Base-by-base conservation (phyloP, 2,797 vertebrate genomes). In the Antennarius maculatus region DNA sequence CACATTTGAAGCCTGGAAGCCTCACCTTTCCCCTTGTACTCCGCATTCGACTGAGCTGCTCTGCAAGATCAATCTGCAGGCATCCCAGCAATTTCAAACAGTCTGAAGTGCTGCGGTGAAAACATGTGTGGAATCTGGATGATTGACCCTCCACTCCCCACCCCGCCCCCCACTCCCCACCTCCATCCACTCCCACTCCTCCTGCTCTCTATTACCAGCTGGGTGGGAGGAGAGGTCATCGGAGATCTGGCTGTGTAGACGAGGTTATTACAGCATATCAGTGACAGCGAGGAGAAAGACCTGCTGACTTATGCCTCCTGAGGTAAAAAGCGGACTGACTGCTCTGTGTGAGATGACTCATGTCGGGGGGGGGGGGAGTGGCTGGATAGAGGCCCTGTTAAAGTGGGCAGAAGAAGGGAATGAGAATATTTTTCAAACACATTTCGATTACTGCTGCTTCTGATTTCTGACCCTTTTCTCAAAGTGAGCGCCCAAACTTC, bases 51-150 rank as follows among this genome's bases (percentile, higher is more conserved):
- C 77, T 65, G 60, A 72, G 61, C 71, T 42, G 31, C 56, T 28
- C 43, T 41, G 50, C 61, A 4, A 61, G 56, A 74, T 66, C 65
- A 74, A 39, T 79, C 77, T 80, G 67, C 58, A 87, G 89, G 88
- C 86, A 92, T 91, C 81, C 61, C 59, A 87, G 88, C 65, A 87
- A 92, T 91, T 89, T 74, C 61, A 87, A 88, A 86, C 74, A 84
- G 82, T 88, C 77, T 55, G 58, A 63, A 87, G 74, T 58, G 62
- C 73, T 66, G 71, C 66, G 78, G 71, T 76, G 74, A 79, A 91
- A 91, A 88, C 90, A 90, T 89, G 76, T 78, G 58, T 86, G 81
- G 90, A 92, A 92, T 92, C 89, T 89, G 77, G 72, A 82, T 76
- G 78, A 85, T 73, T 84, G 86, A 82, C 67, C 83, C 74, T 79